Evolutionary conservation across 1,140 invertebrate species (phyloP).

Genomic region (Hormaphis cornu): DNA sequence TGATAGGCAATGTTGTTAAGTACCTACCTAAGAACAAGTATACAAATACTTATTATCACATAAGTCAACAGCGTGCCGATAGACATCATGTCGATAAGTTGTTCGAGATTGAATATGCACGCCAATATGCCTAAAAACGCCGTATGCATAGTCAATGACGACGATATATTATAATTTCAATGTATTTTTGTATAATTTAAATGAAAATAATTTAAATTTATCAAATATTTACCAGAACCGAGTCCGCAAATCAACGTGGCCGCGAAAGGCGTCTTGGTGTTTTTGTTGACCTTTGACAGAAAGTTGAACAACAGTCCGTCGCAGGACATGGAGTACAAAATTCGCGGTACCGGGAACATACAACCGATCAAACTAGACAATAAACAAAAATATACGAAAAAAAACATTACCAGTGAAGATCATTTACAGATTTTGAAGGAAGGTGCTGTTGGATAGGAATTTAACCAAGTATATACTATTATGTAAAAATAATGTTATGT

Average conservation of each 20-base stretch:
- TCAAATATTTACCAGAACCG: conserved; percentile 38
- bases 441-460: too few species aligned
- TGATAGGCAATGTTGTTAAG: not conserved
- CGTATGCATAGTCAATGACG: too few species aligned
- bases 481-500: not conserved
- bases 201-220: too few species aligned
- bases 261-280: conserved; percentile 37
- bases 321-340: conserved; percentile 77
- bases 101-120: conserved; percentile 74
- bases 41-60: conserved; percentile 78
- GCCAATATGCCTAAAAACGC: conserved; percentile 66
- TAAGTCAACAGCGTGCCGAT: conserved; percentile 89
- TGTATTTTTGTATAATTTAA: too few species aligned
- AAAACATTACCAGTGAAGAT: too few species aligned
- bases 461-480: not conserved
- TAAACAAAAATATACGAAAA: too few species aligned
- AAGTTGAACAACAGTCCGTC: conserved; percentile 77
- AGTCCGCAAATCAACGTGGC: conserved; percentile 37
- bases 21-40: conserved; percentile 66
- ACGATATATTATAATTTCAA: too few species aligned
- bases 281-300: conserved; percentile 56
- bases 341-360: conserved; percentile 72
- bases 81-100: conserved; percentile 89
- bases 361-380: conserved; percentile 72
- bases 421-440: not conserved